phyloP scores from a whole-genome alignment of 2,888 invertebrate genomes.

The Drosophila buzzatii region DNA sequence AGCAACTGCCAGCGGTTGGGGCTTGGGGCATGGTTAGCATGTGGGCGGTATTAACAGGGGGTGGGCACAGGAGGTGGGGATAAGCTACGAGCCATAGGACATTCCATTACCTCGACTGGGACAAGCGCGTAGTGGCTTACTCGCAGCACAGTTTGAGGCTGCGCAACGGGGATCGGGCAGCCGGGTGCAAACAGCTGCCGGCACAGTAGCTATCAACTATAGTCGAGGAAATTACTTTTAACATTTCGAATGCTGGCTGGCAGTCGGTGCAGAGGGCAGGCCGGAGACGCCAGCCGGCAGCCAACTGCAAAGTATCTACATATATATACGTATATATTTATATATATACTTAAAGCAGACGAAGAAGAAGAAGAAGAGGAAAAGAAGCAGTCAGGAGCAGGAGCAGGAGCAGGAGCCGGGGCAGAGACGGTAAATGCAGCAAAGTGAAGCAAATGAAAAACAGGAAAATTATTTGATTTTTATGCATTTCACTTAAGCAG shows the following conservation, averaged over 20 bases:
- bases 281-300: conserved; percentile 39
- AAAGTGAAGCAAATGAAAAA: conserved; percentile 67
- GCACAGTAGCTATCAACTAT: conserved; percentile 70
- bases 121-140: conserved; percentile 60
- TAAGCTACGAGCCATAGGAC: conserved; percentile 14
- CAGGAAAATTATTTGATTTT: conserved; percentile 81
- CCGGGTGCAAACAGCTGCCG: conserved; percentile 24
- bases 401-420: neutral
- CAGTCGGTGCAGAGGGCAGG: conserved; percentile 13
- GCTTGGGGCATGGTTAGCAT: neutral
- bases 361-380: neutral
- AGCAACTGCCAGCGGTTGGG: neutral
- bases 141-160: conserved; percentile 62
- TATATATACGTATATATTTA: conserved; percentile 50
- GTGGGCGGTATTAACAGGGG: neutral
- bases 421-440: conserved; percentile 9
- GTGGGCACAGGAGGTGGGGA: neutral
- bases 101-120: conserved; percentile 57
- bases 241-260: conserved; percentile 70
- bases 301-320: conserved; percentile 65
- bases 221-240: conserved; percentile 79
- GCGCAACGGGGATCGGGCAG: neutral
- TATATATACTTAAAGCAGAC: conserved; percentile 16
- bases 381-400: conserved; percentile 1
- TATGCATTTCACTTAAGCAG: conserved; percentile 78